Evolutionary conservation across 2,888 invertebrate species (phyloP), one percentile per base, ranked within the genome.

Genomic region (Sussaba pulchella): DNA sequence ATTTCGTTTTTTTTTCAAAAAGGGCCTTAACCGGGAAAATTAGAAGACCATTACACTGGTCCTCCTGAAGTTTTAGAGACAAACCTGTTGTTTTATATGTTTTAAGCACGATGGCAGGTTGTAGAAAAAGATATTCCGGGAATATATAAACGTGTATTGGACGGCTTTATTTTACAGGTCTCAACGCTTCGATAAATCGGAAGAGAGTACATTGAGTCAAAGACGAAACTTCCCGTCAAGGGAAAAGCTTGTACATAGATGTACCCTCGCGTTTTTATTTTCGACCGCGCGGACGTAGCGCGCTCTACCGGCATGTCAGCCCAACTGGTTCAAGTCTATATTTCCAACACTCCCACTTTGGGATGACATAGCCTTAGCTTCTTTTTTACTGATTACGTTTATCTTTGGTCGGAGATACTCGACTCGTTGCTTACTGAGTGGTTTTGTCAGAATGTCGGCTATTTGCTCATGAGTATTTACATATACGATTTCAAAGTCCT

Each of bases 31-130:
- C n/a, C n/a, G n/a, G n/a, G n/a, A n/a, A n/a, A n/a, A n/a, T n/a
- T n/a, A n/a, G n/a, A n/a, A n/a, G n/a, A n/a, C n/a, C n/a, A n/a
- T n/a, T n/a, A n/a, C n/a, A n/a, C n/a, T n/a, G n/a, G n/a, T n/a
- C n/a, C n/a, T n/a, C n/a, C n/a, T n/a, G n/a, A n/a, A n/a, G n/a
- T n/a, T n/a, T n/a, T n/a, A n/a, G n/a, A n/a, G n/a, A n/a, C n/a
- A n/a, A n/a, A n/a, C n/a, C 63, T 63, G 63, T 64, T 64, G 61
- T 24, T 43, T 24, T 45, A 63, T 14, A 39, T 2, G 17, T 2
- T 19, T 36, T 1, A n/a, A 52, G 52, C 52, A 52, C 14, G 57
- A 57, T 57, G 57, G 31, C 3, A 31, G 17, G n/a, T 14, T 8
- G 6, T 14, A 19, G 12, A 14, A 57, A n/a, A 57, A 36, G n/a